Evolutionary conservation across 2,888 invertebrate genomes (phyloP).

Genomic region (Azorinus chamasolen): DNA sequence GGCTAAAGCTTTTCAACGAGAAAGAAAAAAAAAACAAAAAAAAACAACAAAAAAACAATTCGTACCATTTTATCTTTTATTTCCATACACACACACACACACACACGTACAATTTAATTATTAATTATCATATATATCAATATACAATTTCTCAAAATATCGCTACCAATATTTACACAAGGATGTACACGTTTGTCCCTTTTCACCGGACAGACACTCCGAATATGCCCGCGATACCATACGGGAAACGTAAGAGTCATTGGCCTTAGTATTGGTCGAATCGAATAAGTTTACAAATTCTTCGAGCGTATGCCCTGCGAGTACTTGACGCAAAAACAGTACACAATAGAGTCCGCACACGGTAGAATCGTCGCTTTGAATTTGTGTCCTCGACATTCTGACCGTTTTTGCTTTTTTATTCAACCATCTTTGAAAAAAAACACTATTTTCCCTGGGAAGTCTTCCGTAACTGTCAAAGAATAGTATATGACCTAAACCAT

Average conservation of each 20-base stretch:
- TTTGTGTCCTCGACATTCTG: background rate
- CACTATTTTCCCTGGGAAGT: slow-evolving; percentile 13
- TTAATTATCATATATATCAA: no score
- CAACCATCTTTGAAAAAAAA: background rate
- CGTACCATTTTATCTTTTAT: no score
- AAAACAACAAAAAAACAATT: no score
- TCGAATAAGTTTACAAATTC: slow-evolving; percentile 16
- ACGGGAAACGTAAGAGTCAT: slow-evolving; percentile 11
- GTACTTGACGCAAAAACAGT: slow-evolving; percentile 7
- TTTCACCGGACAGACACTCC: slow-evolving; percentile 11
- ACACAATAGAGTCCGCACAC: slow-evolving; percentile 21
- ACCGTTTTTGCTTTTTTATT: slow-evolving; percentile 6
- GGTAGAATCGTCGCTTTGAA: slow-evolving; percentile 27
- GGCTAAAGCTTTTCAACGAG: no score
- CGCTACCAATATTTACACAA: slow-evolving; percentile 18
- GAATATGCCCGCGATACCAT: slow-evolving; percentile 12
- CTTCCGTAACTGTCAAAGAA: slow-evolving; percentile 38
- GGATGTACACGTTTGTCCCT: slow-evolving; percentile 17
- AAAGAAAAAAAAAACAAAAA: no score
- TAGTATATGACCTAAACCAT: slow-evolving; percentile 12
- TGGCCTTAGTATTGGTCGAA: slow-evolving; percentile 1
- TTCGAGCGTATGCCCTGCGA: background rate
- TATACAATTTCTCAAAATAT: no score
- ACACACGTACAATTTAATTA: no score
- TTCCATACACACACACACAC: no score